Percentiles rank a stretch among this genome's conserved stretches.
Conservation (phyloP, 2,888 invertebrate genomes). For the Metellina segmentata region DNA sequence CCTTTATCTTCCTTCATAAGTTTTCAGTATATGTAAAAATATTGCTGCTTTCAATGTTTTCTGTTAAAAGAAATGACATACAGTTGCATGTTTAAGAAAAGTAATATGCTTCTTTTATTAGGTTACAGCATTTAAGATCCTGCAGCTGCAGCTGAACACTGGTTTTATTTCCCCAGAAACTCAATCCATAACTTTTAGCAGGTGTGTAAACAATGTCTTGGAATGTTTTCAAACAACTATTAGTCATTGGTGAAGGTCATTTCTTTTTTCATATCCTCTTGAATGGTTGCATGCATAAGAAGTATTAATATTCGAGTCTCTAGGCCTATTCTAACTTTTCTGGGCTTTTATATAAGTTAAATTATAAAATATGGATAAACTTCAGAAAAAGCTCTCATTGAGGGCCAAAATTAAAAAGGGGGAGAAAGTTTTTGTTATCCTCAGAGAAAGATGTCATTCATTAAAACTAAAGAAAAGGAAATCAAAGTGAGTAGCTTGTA, state of each 20-base stretch:
- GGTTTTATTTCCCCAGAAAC: slow-evolving; percentile 85
- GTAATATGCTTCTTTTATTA: slow-evolving; percentile 77
- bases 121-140: slow-evolving; percentile 88
- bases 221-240: slow-evolving; percentile 60
- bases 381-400: slow-evolving; percentile 42
- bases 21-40: too few species aligned
- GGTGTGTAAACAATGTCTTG: slow-evolving; percentile 80
- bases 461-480: slow-evolving; percentile 52
- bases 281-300: slow-evolving; percentile 9
- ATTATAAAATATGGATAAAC: slow-evolving; percentile 25
- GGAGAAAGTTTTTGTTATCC: slow-evolving; percentile 39
- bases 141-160: slow-evolving; percentile 93
- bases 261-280: slow-evolving; percentile 21
- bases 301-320: neutral
- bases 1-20: too few species aligned
- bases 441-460: slow-evolving; percentile 46
- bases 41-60: neutral
- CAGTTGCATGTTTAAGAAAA: neutral
- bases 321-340: neutral
- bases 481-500: slow-evolving; percentile 42
- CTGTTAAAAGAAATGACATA: neutral
- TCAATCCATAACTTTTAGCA: slow-evolving; percentile 73
- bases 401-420: slow-evolving; percentile 44
- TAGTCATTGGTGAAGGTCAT: slow-evolving; percentile 29
- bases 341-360: neutral